These are phyloP conservation scores for Ctenomys sociabilis DNA, from an alignment of 2,113 vertebrate species.

Conservation along the genomic window DNA sequence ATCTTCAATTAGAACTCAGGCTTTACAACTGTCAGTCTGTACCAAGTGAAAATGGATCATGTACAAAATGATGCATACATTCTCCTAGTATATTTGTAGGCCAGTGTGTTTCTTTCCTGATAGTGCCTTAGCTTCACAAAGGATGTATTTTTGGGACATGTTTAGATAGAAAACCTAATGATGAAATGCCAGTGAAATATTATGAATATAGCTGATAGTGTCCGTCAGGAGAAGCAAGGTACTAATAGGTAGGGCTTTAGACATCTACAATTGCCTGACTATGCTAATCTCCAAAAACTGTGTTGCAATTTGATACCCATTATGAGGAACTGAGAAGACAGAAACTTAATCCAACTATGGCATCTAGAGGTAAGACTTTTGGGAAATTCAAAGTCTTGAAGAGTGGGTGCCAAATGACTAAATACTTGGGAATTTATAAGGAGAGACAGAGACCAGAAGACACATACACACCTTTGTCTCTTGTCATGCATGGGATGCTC, in stretches of 20 bases:
- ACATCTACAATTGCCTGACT: background rate
- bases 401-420: background rate
- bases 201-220: background rate
- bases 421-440: background rate
- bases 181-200: background rate
- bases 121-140: background rate
- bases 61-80: slow-evolving; percentile 59
- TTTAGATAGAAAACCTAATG: background rate
- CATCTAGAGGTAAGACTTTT: background rate
- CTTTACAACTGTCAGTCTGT: background rate
- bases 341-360: background rate
- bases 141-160: slow-evolving; percentile 45
- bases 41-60: background rate
- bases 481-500: background rate
- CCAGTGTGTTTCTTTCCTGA: slow-evolving; percentile 50
- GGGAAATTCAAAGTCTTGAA: background rate
- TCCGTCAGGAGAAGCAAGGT: background rate
- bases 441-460: background rate
- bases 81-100: slow-evolving; percentile 38
- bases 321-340: background rate
- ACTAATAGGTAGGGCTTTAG: background rate
- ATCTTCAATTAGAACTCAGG: background rate
- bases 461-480: background rate
- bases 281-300: background rate
- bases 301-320: background rate